Base-by-base conservation (phyloP, 2,797 vertebrate genomes). In the Capromys pilorides region DNA sequence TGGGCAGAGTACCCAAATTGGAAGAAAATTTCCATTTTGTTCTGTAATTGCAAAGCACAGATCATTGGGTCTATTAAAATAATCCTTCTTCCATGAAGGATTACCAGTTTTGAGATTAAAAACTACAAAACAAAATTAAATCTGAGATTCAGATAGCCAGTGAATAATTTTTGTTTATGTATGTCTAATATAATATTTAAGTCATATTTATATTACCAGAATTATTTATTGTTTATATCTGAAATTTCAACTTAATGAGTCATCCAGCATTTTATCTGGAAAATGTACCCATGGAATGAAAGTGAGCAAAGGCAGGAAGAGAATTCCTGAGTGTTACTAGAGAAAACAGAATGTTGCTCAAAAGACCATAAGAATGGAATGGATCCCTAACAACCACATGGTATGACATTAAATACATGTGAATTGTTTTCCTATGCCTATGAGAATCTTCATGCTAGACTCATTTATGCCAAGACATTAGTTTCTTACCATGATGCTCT, bases 141-240 rank as follows among this genome's bases (percentile, higher is more conserved):
- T 84, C 92, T 86, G n/a, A 86, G 94, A 93, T 95, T 96, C 71
- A 90, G 57, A 88, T 79, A 86, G 93, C 80, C 5, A 81, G 49
- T 78, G 24, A 88, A 49, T 91, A 84, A 61, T 33, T 71, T 88
- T 66, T 71, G n/a, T 71, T 18, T 75, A 88, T 82, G 3, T 88
- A 94, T 71, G 59, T 41, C 11, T 61, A 7, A 54, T 51, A 21
- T 62, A 85, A 19, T 66, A 19, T 86, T 88, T 62, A 85, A n/a
- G 85, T 22, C 18, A 83, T 77, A 93, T 7, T 88, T 92, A 79
- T 54, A 16, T 41, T 66, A 71, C 39, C 66, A 89, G 31, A 26
- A 84, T 85, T 85, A 61, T 64, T 41, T 14, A 61, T 26, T 87
- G 2, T 92, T 93, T 54, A 75, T 54, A 75, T 80, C 49, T 62